phyloP scores from a whole-genome alignment of 2,797 vertebrate genomes.

The Sebastolobus altivelis region DNA sequence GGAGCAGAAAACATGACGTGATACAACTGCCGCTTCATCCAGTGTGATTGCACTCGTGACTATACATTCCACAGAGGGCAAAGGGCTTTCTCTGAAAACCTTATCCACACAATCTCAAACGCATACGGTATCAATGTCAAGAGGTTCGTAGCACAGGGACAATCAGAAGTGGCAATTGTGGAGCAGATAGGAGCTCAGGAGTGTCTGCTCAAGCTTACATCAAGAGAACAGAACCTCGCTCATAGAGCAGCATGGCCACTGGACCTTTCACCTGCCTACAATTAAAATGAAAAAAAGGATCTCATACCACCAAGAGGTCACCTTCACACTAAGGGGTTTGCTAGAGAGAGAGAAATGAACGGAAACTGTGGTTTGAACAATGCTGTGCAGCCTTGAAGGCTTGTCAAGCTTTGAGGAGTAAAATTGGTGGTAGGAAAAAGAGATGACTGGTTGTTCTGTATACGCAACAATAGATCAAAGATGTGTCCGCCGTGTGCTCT shows the following conservation, averaged over 20 bases:
- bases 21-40: neutral
- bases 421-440: neutral
- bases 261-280: slow-evolving; percentile 29
- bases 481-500: neutral
- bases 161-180: slow-evolving; percentile 1
- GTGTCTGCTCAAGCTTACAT: neutral
- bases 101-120: neutral
- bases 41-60: neutral
- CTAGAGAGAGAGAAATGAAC: neutral
- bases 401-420: slow-evolving; percentile 5
- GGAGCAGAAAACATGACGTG: neutral
- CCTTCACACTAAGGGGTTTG: neutral
- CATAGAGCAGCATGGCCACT: neutral
- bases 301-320: neutral
- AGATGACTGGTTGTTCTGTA: neutral
- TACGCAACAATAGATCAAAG: neutral
- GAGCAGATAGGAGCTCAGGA: neutral
- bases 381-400: neutral
- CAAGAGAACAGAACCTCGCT: neutral
- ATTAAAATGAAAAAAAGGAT: slow-evolving; percentile 19
- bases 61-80: neutral
- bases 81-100: slow-evolving; percentile 3
- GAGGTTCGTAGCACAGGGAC: neutral
- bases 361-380: neutral
- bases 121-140: slow-evolving; percentile 15